phyloP scores from a whole-genome alignment of 2,888 invertebrate species.

The Hedya salicella region DNA sequence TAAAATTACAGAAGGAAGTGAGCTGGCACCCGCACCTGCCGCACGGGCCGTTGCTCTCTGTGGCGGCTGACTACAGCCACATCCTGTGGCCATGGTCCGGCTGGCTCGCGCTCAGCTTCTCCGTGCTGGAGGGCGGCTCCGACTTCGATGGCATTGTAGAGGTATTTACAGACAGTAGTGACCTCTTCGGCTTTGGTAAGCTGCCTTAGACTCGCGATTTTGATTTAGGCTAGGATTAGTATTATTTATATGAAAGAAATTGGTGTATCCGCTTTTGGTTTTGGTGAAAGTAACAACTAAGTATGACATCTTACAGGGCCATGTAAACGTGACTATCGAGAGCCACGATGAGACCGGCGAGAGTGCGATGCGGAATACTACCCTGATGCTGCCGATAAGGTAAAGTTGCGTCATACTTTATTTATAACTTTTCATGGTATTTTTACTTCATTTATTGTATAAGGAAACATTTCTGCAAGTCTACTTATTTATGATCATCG shows the following conservation, averaged over 20 bases:
- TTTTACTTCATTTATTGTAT: too few species aligned
- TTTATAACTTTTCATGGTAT: background rate
- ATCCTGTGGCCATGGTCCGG: conserved; percentile 99
- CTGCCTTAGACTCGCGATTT: too few species aligned
- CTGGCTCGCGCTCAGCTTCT: conserved; percentile 91
- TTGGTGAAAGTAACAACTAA: too few species aligned
- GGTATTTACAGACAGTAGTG: conserved; percentile 51
- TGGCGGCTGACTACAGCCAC: conserved; percentile 91
- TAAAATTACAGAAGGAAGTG: conserved; percentile 80
- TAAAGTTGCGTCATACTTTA: conserved; percentile 47
- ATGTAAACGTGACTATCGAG: conserved; percentile 92
- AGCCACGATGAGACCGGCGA: conserved; percentile 88
- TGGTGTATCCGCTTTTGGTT: too few species aligned
- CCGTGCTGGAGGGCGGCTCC: conserved; percentile 84
- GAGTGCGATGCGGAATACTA: conserved; percentile 69
- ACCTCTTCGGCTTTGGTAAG: background rate
- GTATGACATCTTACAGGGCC: conserved; percentile 86
- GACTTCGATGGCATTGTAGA: conserved; percentile 76
- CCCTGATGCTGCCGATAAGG: conserved; percentile 80
- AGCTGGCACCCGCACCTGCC: conserved; percentile 95
- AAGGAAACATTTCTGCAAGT: too few species aligned
- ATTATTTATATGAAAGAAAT: background rate
- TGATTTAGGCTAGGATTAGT: too few species aligned
- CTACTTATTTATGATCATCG: too few species aligned
- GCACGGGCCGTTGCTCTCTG: conserved; percentile 91